A percentile compares a stretch with the other conserved stretches of the same genome.
These are phyloP conservation scores for Microcaecilia unicolor DNA, from an alignment of 2,797 vertebrate genomes.

Conservation along the genomic window DNA sequence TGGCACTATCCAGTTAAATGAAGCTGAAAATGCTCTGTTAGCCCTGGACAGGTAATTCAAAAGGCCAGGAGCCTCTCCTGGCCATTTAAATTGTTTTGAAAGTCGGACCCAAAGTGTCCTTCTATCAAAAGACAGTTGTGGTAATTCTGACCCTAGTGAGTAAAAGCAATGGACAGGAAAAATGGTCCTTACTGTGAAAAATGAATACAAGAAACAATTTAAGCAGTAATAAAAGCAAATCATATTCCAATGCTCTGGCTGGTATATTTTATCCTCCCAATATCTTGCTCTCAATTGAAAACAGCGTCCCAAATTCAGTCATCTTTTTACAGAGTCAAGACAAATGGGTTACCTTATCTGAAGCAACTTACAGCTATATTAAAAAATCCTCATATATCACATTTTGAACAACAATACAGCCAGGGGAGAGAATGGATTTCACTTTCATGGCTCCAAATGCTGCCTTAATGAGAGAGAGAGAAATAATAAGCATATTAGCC, in stretches of 20 bases:
- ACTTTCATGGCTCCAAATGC: constrained; percentile 51
- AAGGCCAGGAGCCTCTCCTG: too few species aligned
- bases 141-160: constrained; percentile 52
- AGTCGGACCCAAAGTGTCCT: constrained; percentile 49
- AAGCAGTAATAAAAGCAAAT: too few species aligned
- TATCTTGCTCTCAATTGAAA: not conserved
- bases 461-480: constrained; percentile 56
- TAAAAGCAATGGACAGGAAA: too few species aligned
- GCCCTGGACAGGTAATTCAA: too few species aligned
- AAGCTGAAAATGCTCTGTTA: too few species aligned
- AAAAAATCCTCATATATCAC: constrained; percentile 45
- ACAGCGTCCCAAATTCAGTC: constrained; percentile 2
- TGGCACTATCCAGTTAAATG: too few species aligned
- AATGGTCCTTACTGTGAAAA: too few species aligned
- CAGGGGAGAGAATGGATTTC: constrained; percentile 48
- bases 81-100: too few species aligned
- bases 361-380: constrained; percentile 16
- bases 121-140: constrained; percentile 60
- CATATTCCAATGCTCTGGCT: too few species aligned
- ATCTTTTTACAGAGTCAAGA: constrained; percentile 9
- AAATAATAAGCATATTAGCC: constrained; percentile 43
- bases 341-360: constrained; percentile 15
- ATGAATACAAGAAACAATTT: too few species aligned
- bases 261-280: too few species aligned
- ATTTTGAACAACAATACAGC: constrained; percentile 37